A percentile compares a stretch with the other conserved stretches of the same genome.
phyloP scores from a whole-genome alignment of 2,113 vertebrate genomes.

The Dunckerocampus dactyliophorus region DNA sequence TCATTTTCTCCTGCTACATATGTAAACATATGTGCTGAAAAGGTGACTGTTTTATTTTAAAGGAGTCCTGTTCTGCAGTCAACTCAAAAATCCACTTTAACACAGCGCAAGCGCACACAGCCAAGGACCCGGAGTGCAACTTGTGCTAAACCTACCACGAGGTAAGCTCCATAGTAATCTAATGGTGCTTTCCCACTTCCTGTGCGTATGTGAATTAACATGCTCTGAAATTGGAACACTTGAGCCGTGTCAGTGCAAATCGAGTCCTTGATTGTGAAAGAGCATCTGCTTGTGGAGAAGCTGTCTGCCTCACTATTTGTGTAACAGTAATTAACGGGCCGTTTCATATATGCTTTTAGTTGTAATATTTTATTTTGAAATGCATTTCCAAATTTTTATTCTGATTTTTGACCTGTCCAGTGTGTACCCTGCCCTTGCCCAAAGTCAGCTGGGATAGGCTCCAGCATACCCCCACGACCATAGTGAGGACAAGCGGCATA shows the following conservation, averaged over 20 bases:
- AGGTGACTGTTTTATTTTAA: neutral
- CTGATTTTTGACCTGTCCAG: too few species aligned
- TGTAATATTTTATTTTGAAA: neutral
- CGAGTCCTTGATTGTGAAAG: too few species aligned
- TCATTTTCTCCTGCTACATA: neutral
- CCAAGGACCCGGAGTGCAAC: neutral
- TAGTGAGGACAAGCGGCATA: too few species aligned
- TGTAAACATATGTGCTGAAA: neutral
- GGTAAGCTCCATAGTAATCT: neutral
- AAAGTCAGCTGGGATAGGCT: too few species aligned
- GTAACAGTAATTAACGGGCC: neutral
- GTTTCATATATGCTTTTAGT: neutral
- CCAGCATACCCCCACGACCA: too few species aligned
- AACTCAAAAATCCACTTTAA: neutral
- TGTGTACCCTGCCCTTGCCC: too few species aligned
- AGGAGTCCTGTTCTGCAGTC: neutral
- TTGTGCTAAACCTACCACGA: neutral
- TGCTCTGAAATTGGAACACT: too few species aligned
- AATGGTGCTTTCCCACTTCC: neutral
- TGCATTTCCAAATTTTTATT: neutral
- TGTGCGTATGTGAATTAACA: too few species aligned
- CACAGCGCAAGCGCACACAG: neutral
- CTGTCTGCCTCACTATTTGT: neutral
- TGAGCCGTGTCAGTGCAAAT: too few species aligned
- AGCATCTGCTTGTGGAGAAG: too few species aligned